phyloP scores from a whole-genome alignment of 2,888 invertebrate species.

The Drosophila paramelanica region DNA sequence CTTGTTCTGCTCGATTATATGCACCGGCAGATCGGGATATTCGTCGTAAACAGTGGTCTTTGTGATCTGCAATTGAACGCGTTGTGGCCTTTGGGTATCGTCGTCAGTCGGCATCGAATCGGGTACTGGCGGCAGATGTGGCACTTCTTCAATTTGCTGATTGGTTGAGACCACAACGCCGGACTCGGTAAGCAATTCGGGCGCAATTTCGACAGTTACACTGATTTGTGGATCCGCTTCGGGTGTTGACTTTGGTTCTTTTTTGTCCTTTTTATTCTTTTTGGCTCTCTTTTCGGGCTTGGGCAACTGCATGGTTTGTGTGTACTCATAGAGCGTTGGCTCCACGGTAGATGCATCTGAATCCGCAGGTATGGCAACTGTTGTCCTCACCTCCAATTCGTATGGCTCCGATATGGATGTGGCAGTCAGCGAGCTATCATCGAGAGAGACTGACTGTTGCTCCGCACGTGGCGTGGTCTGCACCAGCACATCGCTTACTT shows the following conservation, averaged over 20 bases:
- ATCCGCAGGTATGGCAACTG: conserved; percentile 87
- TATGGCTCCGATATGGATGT: conserved; percentile 84
- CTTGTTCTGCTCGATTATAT: conserved; percentile 79
- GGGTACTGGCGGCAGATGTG: conserved; percentile 45
- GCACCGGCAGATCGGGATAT: conserved; percentile 70
- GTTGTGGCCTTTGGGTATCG: conserved; percentile 46
- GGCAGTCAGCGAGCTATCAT: conserved; percentile 72
- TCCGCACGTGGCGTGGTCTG: conserved; percentile 79
- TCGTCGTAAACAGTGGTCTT: conserved; percentile 80
- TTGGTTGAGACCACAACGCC: conserved; percentile 71
- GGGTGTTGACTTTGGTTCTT: conserved; percentile 74
- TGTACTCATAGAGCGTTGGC: conserved; percentile 80
- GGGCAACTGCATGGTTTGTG: conserved; percentile 80
- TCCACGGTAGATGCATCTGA: conserved; percentile 84
- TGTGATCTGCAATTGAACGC: conserved; percentile 79
- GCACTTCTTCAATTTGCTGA: conserved; percentile 59
- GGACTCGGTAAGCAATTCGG: conserved; percentile 64
- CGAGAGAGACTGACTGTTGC: conserved; percentile 59
- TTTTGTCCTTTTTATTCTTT: conserved; percentile 73
- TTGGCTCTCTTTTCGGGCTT: conserved; percentile 79
- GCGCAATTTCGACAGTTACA: conserved; percentile 79
- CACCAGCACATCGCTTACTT: conserved; percentile 71
- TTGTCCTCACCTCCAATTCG: conserved; percentile 86
- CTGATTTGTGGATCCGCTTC: conserved; percentile 75
- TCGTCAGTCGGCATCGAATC: conserved; percentile 21